phyloP scores from a whole-genome alignment of 2,888 invertebrate species.

The Syritta pipiens region DNA sequence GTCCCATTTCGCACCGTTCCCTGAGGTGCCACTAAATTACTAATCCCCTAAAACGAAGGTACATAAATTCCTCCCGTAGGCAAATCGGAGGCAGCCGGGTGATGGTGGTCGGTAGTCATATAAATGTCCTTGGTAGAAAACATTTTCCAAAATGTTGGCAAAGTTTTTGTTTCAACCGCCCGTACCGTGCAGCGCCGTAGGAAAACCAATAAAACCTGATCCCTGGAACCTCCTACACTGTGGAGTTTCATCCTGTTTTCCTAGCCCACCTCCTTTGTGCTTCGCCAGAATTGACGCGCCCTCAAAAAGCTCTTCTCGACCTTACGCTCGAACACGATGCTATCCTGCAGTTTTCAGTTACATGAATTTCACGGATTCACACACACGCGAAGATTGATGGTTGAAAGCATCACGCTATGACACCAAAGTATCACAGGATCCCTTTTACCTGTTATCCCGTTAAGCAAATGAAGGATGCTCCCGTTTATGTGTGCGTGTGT shows the following conservation, averaged over 20 bases:
- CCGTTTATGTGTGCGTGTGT: constrained; percentile 21
- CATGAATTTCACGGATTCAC: constrained; percentile 16
- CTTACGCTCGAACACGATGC: constrained; percentile 32
- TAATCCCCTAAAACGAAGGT: too few relatives aligned
- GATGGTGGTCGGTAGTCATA: too few relatives aligned
- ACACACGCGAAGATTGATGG: constrained; percentile 33
- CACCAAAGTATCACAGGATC: constrained; percentile 60
- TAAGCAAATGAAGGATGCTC: constrained; percentile 45
- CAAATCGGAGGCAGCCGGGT: too few relatives aligned
- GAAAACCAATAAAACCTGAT: constrained; percentile 58
- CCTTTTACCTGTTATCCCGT: constrained; percentile 32
- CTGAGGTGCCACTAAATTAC: too few relatives aligned
- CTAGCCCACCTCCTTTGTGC: neutral
- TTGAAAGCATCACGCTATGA: constrained; percentile 30
- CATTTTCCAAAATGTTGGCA: too few relatives aligned
- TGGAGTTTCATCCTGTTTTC: constrained; percentile 26
- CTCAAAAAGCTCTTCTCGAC: constrained; percentile 30
- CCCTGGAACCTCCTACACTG: constrained; percentile 38
- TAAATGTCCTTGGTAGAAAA: too few relatives aligned
- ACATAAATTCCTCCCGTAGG: too few relatives aligned
- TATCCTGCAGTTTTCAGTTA: constrained; percentile 30
- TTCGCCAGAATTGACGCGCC: too few relatives aligned
- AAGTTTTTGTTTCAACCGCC: too few relatives aligned
- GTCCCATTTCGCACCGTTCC: too few relatives aligned
- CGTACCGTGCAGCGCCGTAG: too few relatives aligned